phyloP scores from a whole-genome alignment of 2,113 vertebrate genomes.

The Tachuris rubrigastra region DNA sequence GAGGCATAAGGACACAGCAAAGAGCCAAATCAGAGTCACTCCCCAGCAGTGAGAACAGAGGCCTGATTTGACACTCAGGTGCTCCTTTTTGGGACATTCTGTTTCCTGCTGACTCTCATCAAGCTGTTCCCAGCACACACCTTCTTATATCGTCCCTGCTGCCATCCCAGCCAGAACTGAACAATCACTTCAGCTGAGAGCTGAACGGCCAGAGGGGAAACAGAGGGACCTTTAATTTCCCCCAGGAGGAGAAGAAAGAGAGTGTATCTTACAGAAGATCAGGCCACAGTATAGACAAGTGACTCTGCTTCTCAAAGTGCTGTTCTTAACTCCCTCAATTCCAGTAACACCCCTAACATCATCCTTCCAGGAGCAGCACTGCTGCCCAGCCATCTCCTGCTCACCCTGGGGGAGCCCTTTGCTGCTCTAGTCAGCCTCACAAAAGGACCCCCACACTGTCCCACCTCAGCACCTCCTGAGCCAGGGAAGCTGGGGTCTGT shows the following conservation, averaged over 20 bases:
- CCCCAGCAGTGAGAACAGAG: background rate
- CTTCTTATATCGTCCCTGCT: background rate
- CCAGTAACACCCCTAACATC: background rate
- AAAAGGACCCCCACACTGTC: background rate
- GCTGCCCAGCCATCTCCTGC: background rate
- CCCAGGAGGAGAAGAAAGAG: background rate
- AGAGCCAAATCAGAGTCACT: background rate
- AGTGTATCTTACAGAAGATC: background rate
- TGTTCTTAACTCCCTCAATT: background rate
- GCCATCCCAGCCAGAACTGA: background rate
- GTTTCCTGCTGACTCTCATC: background rate
- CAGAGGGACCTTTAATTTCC: background rate
- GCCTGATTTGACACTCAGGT: background rate
- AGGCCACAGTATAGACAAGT: background rate
- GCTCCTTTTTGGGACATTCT: background rate
- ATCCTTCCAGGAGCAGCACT: background rate
- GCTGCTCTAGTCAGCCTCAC: background rate
- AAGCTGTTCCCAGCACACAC: background rate
- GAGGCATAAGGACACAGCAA: background rate
- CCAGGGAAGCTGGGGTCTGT: background rate
- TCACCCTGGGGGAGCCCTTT: background rate
- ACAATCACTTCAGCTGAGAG: background rate
- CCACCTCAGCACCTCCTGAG: background rate
- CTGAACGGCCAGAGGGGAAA: background rate
- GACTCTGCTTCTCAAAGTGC: background rate